Percentiles rank a stretch among this genome's conserved stretches.
These are phyloP conservation scores for Caenorhabditis sp. DNA, from an alignment of 2,888 invertebrate species.

Conservation along the genomic window DNA sequence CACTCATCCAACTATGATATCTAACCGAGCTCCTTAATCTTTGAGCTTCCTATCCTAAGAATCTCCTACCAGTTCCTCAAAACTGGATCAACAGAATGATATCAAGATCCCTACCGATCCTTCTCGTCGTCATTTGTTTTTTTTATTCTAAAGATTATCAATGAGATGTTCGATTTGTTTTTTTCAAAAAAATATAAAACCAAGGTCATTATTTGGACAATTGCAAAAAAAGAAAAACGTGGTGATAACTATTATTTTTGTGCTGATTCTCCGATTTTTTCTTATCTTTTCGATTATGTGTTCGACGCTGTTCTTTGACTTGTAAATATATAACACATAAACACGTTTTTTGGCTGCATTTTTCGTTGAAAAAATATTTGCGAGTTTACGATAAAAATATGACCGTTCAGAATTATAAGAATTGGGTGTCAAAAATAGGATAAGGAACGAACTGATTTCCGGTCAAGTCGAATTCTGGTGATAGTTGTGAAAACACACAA, in stretches of 20 bases:
- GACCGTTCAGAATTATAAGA: no score
- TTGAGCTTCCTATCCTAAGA: no score
- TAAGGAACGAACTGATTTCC: no score
- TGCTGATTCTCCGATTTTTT: background rate
- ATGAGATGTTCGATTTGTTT: background rate
- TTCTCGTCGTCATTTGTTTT: no score
- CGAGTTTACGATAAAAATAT: background rate
- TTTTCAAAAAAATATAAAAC: background rate
- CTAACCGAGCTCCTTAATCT: no score
- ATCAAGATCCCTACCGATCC: no score
- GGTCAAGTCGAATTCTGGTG: no score
- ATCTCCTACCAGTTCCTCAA: no score
- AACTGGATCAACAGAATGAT: no score
- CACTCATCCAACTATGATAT: no score
- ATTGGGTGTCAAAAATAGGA: no score
- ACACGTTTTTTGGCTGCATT: background rate
- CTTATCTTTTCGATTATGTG: background rate
- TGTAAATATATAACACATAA: background rate
- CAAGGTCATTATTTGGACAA: background rate
- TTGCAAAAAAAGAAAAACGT: background rate
- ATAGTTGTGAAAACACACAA: no score
- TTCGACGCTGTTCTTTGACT: background rate
- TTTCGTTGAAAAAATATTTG: background rate
- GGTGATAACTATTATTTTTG: conserved; percentile 1
- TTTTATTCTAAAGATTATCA: background rate